These are phyloP conservation scores for Cinclus cinclus DNA, from an alignment of 2,113 vertebrate genomes.

Conservation along the genomic window DNA sequence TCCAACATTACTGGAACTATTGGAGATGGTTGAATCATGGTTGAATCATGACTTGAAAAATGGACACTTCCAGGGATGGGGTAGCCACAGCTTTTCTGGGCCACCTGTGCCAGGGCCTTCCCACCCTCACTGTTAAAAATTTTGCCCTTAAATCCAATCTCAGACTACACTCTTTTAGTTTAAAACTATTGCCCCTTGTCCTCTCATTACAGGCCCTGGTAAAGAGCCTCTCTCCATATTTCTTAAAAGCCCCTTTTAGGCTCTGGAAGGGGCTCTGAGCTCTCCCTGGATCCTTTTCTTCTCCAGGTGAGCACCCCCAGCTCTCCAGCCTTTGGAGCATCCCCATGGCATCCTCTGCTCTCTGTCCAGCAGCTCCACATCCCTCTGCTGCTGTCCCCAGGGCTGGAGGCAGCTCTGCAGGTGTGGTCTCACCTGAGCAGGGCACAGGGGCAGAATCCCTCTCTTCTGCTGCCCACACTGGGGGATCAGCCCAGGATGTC, in stretches of 20 bases:
- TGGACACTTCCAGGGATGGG: neutral
- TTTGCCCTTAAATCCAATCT: neutral
- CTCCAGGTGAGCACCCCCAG: neutral
- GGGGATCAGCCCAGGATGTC: rapidly evolving
- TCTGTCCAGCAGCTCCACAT: rapidly evolving
- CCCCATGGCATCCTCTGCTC: rapidly evolving
- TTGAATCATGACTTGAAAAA: neutral
- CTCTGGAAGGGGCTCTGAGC: rapidly evolving
- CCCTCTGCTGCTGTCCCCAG: rapidly evolving
- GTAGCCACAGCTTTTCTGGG: neutral
- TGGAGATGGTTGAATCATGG: neutral
- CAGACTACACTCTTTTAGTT: rapidly evolving
- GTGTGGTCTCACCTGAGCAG: rapidly evolving
- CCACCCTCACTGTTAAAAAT: rapidly evolving
- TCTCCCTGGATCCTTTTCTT: neutral
- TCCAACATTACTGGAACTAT: neutral
- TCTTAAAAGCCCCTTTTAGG: neutral
- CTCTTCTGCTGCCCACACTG: rapidly evolving
- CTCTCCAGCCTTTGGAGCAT: rapidly evolving
- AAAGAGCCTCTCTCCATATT: neutral
- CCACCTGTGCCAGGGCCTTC: neutral
- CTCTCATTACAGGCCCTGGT: neutral
- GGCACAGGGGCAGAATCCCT: neutral
- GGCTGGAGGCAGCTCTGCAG: rapidly evolving
- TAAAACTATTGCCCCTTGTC: neutral